Evolutionary conservation across 2,888 invertebrate species (phyloP).

Genomic region (Dynastes tityus): DNA sequence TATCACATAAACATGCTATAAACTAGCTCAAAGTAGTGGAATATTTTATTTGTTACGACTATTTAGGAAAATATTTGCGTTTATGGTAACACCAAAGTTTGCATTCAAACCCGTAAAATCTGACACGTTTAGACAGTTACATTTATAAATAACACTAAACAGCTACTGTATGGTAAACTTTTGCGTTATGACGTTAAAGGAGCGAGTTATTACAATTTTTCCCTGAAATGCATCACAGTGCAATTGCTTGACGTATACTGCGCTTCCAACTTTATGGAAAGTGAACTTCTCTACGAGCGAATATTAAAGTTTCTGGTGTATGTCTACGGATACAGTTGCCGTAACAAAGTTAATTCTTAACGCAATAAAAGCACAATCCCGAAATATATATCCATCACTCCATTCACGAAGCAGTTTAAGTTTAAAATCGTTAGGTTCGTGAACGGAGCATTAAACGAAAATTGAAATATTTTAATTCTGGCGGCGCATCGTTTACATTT

Average conservation of each 20-base stretch:
- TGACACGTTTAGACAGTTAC: too few species aligned
- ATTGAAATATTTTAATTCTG: constrained; percentile 39
- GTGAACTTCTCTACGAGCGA: constrained; percentile 13
- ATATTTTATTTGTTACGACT: too few species aligned
- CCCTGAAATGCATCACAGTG: neutral
- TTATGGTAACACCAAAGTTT: too few species aligned
- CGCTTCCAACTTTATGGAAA: constrained; percentile 29
- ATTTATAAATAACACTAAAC: too few species aligned
- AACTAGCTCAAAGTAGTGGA: too few species aligned
- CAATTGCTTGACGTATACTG: neutral
- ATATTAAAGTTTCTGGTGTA: constrained; percentile 25
- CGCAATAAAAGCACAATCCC: constrained; percentile 34
- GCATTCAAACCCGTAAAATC: too few species aligned
- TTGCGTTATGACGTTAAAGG: constrained; percentile 8
- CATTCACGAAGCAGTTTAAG: neutral
- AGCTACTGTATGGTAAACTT: constrained; percentile 14
- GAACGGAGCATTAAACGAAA: constrained; percentile 13
- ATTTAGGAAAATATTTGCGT: too few species aligned
- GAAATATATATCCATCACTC: constrained; percentile 30
- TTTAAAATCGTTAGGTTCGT: constrained; percentile 7
- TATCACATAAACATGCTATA: too few species aligned
- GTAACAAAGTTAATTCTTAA: constrained; percentile 20
- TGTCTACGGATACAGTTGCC: constrained; percentile 18
- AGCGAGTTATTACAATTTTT: neutral
- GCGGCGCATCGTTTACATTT: constrained; percentile 20